Evolutionary conservation across 2,113 vertebrate species (phyloP).

Genomic region (Phrynosoma blainvillii): DNA sequence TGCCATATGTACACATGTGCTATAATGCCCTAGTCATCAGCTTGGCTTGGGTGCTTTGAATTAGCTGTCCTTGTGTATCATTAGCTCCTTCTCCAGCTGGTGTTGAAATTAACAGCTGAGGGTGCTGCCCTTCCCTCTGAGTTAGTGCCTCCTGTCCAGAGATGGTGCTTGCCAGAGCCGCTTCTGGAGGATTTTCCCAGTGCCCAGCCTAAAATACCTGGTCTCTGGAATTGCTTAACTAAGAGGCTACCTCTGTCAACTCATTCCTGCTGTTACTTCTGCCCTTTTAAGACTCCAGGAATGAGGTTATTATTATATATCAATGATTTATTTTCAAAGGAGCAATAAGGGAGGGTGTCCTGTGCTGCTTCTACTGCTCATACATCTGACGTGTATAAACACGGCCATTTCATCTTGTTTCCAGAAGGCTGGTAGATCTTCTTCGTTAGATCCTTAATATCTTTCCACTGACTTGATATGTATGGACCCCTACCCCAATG

Average conservation of each 20-base stretch:
- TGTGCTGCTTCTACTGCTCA: not conserved
- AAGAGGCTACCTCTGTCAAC: not conserved
- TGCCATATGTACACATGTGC: not conserved
- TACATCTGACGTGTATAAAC: conserved; percentile 19
- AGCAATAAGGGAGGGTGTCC: conserved; percentile 6
- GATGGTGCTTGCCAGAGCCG: conserved; percentile 14
- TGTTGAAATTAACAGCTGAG: conserved; percentile 6
- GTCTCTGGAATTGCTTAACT: not conserved
- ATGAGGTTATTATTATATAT: conserved; percentile 14
- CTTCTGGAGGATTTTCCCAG: not conserved
- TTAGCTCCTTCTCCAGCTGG: not conserved
- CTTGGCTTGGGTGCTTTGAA: conserved; percentile 4
- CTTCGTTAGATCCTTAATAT: not conserved
- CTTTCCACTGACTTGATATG: not conserved
- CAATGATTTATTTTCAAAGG: conserved; percentile 17
- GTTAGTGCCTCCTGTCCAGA: conserved; percentile 7
- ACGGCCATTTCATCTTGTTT: conserved; percentile 51
- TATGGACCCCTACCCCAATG: not conserved
- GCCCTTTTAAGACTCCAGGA: not conserved
- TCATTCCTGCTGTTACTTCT: not conserved
- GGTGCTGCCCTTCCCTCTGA: not conserved
- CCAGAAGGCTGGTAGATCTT: conserved; percentile 34
- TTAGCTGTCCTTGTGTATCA: not conserved
- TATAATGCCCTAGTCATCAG: not conserved
- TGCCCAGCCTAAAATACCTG: not conserved